Evolutionary conservation across 1,140 invertebrate species (phyloP), one percentile per base, ranked within the genome.

Genomic region (Drosophila malerkotliana): DNA sequence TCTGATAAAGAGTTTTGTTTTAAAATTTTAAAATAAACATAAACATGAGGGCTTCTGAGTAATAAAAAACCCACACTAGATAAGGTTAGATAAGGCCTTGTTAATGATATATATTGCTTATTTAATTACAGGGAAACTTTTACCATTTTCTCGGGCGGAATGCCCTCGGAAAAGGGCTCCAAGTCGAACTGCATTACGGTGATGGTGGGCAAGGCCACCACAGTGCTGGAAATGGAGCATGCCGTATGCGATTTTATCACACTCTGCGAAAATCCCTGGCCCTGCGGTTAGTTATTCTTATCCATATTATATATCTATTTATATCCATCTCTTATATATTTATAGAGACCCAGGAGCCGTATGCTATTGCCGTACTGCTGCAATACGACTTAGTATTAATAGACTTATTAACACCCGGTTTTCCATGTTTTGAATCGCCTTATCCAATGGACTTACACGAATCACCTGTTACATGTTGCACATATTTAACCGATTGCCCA

Each of bases 401-500:
- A 92, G 99, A 99, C 93, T 94, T 99, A 79, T 95, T 96, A 90
- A 96, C 97, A 44, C 95, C 95, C 49, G 98, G 98, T 90, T 99
- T 99, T 93, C 98, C 99, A 12, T 99, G 98, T 93, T 99, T 99
- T 93, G 98, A 99, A 93, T 99, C 99, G 94, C 99, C 98, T 47
- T 99, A 99, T 94, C 97, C 98, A 44, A 99, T 99, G 98, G 98
- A 99, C 93, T 95, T 99, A 74, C 98, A 99, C 93, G 98, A 99
- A 93, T 98, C 97, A 56, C 96, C 98, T 32, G 98, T 99, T 59
- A 99, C 98, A 49, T 98, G 96, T 93, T 98, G 98, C 92, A 95
- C 96, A 58, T 99, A 99, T 93, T 95, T 99, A 88, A 98, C 98
- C 39, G 98, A 99, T 93, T 99, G 98, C 93, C 98, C 98, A 30